Percentiles rank a stretch among this genome's conserved stretches.
Evolutionary conservation across 2,888 invertebrate species (phyloP).

Genomic region (Hypselothyrea guttata): DNA sequence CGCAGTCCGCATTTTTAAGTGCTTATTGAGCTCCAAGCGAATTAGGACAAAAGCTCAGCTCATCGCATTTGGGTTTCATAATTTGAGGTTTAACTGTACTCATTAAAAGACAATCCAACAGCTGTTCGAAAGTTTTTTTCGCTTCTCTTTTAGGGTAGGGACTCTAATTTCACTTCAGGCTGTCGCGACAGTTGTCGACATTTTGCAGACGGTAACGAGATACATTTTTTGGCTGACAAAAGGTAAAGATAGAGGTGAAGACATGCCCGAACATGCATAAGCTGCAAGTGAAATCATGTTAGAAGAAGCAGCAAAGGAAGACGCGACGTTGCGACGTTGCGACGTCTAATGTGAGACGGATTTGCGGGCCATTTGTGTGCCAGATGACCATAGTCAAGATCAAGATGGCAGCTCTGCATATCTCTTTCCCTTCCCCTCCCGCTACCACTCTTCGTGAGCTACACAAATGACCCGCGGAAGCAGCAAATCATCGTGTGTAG

Average conservation of each 20-base stretch:
- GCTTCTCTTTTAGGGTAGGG: constrained; percentile 14
- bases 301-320: constrained; percentile 29
- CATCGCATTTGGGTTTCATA: constrained; percentile 27
- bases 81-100: not conserved
- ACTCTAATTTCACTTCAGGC: constrained; percentile 59
- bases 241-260: constrained; percentile 34
- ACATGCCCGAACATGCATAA: constrained; percentile 4
- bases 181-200: constrained; percentile 36
- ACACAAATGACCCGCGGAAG: constrained; percentile 22
- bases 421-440: constrained; percentile 1
- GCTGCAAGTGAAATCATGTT: constrained; percentile 55
- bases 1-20: constrained; percentile 27
- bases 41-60: constrained; percentile 29
- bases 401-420: constrained; percentile 36
- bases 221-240: constrained; percentile 27
- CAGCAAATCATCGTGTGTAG: constrained; percentile 30
- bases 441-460: constrained; percentile 10
- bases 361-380: constrained; percentile 33
- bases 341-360: constrained; percentile 33
- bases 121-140: constrained; percentile 26
- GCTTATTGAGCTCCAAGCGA: constrained; percentile 37
- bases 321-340: too few species aligned
- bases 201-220: constrained; percentile 45
- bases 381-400: constrained; percentile 39
- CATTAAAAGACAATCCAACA: constrained; percentile 25